Evolutionary conservation across 35 echinoderm and acorn worm species (phyloP), one percentile per base, ranked within the genome.

Genomic region (Diadema setosum): DNA sequence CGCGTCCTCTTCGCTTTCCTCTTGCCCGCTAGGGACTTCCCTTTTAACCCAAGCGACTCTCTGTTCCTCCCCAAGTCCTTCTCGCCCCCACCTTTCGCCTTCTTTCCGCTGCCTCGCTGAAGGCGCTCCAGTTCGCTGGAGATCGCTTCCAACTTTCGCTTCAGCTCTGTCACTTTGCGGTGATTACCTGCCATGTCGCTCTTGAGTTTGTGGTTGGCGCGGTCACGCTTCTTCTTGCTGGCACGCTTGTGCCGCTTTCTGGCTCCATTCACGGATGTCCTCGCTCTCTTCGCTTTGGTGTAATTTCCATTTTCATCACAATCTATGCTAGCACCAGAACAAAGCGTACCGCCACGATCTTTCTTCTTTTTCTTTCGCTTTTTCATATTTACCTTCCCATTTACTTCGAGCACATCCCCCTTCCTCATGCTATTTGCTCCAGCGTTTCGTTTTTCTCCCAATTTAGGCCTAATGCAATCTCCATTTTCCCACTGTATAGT

Each of bases 271-370:
- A 41, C 17, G 73, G 40, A n/a, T 78, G 35, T 18, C 73, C n/a
- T 78, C 44, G 14, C 12, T 20, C 73, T 17, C 7, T 41, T 14
- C 44, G 39, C 23, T 44, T 42, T 78, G 1, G 16, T 9, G 34
- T 41, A 42, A 44, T 78, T 78, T 21, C 73, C 73, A 44, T 78
- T 78, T 36, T 35, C 39, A 78, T 78, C 73, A 78, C 73, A 78
- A 43, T 5, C 44, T 78, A n/a, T n/a, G n/a, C n/a, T n/a, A n/a
- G n/a, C n/a, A n/a, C n/a, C n/a, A n/a, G n/a, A n/a, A n/a, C n/a
- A n/a, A n/a, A n/a, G n/a, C n/a, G n/a, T n/a, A n/a, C n/a, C n/a
- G n/a, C n/a, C n/a, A n/a, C n/a, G n/a, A n/a, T n/a, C n/a, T n/a
- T 78, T 39, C 44, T 44, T 78, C 40, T 42, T 78, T 78, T 78